Conservation (phyloP, 2,888 invertebrate species). For the Xestia c-nigrum region DNA sequence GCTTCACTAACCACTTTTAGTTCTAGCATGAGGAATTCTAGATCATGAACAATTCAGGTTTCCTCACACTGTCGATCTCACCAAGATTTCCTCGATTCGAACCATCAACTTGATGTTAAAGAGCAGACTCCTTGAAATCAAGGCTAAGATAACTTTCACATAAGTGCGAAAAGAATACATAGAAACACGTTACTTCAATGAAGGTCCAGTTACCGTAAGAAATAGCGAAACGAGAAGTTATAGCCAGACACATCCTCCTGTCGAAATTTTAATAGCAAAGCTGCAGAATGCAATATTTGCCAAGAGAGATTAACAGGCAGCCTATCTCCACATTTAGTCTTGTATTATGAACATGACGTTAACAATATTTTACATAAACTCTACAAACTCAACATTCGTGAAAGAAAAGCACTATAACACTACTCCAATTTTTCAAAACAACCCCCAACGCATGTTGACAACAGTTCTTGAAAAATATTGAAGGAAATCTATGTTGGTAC, state of each 20-base stretch:
- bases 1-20: too few species aligned
- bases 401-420: neutral
- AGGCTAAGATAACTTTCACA: neutral
- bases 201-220: too few species aligned
- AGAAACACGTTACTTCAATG: neutral
- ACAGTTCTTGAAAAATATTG: slow-evolving; percentile 62
- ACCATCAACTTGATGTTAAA: too few species aligned
- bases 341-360: neutral
- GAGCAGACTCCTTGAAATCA: neutral
- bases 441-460: slow-evolving; percentile 30
- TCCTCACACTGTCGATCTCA: neutral
- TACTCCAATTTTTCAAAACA: slow-evolving; percentile 19
- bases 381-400: neutral
- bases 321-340: neutral
- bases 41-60: neutral
- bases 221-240: too few species aligned
- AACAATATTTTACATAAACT: neutral
- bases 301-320: neutral
- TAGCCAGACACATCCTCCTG: too few species aligned
- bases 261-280: neutral
- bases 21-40: neutral
- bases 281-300: neutral
- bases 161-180: neutral
- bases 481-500: slow-evolving; percentile 61
- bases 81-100: neutral